Evolutionary conservation across 2,888 invertebrate genomes (phyloP).

Genomic region (Sericinus montela): DNA sequence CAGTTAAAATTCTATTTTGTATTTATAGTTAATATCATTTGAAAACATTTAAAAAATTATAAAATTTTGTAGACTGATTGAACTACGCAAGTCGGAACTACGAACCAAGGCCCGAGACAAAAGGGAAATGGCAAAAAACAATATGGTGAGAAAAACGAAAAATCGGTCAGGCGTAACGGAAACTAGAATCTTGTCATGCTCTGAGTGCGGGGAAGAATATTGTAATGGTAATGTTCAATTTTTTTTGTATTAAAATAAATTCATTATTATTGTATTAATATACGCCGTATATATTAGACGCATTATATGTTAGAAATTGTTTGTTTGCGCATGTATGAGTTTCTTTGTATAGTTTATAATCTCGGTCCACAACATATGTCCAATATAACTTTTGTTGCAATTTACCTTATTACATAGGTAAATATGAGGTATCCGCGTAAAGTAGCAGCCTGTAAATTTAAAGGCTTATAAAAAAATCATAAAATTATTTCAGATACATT

Average conservation of each 20-base stretch:
- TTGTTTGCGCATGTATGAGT: too few relatives aligned
- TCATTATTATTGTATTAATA: not conserved
- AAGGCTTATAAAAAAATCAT: too few relatives aligned
- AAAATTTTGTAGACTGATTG: slow-evolving; percentile 81
- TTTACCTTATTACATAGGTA: too few relatives aligned
- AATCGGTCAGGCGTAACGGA: slow-evolving; percentile 91
- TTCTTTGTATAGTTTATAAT: too few relatives aligned
- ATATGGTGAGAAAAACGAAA: slow-evolving; percentile 86
- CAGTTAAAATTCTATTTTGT: too few relatives aligned
- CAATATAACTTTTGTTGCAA: too few relatives aligned
- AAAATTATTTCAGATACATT: too few relatives aligned
- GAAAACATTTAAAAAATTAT: not conserved
- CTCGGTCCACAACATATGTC: too few relatives aligned
- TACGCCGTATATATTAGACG: too few relatives aligned
- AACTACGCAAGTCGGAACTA: slow-evolving; percentile 87
- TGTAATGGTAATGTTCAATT: slow-evolving; percentile 85
- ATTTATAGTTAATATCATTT: not conserved
- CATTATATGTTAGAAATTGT: too few relatives aligned
- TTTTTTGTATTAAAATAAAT: not conserved
- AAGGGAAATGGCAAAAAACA: slow-evolving; percentile 81
- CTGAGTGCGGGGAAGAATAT: slow-evolving; percentile 92
- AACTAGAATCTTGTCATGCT: slow-evolving; percentile 85
- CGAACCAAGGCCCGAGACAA: slow-evolving; percentile 86
- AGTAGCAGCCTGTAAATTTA: too few relatives aligned
- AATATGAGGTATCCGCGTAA: too few relatives aligned